These are phyloP conservation scores for Zosterops borbonicus DNA, from an alignment of 2,113 vertebrate species.

Conservation along the genomic window DNA sequence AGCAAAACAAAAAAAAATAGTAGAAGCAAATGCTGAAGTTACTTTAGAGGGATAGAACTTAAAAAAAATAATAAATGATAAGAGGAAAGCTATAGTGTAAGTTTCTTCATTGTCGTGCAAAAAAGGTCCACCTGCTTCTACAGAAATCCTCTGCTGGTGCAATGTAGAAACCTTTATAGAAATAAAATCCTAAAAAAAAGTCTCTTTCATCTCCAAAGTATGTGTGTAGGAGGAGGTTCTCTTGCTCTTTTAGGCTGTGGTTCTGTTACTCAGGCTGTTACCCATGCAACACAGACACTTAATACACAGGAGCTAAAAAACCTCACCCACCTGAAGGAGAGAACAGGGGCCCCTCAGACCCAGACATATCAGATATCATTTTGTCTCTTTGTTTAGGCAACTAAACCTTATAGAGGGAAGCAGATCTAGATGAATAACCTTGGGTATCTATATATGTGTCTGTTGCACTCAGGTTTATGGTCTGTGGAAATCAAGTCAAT, in stretches of 20 bases:
- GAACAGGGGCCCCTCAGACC: neutral
- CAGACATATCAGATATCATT: neutral
- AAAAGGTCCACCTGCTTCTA: neutral
- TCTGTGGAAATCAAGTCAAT: neutral
- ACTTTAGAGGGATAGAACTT: neutral
- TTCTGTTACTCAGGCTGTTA: neutral
- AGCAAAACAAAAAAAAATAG: neutral
- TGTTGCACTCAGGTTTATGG: neutral
- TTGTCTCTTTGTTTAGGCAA: neutral
- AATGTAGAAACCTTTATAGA: neutral
- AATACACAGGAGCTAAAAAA: neutral
- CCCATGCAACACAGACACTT: rapidly evolving
- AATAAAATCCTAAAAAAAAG: neutral
- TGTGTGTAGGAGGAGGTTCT: neutral
- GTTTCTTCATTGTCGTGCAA: neutral
- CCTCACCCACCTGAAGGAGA: neutral
- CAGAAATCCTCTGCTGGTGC: neutral
- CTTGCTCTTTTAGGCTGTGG: neutral
- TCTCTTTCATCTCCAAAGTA: too few relatives aligned
- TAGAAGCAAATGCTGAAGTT: neutral
- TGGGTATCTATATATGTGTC: rapidly evolving
- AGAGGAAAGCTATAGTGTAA: neutral
- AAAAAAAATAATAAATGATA: neutral
- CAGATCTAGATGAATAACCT: neutral
- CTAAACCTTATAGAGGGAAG: neutral